phyloP scores from a whole-genome alignment of 2,797 vertebrate genomes.

The Gymnopithys bicolor region DNA sequence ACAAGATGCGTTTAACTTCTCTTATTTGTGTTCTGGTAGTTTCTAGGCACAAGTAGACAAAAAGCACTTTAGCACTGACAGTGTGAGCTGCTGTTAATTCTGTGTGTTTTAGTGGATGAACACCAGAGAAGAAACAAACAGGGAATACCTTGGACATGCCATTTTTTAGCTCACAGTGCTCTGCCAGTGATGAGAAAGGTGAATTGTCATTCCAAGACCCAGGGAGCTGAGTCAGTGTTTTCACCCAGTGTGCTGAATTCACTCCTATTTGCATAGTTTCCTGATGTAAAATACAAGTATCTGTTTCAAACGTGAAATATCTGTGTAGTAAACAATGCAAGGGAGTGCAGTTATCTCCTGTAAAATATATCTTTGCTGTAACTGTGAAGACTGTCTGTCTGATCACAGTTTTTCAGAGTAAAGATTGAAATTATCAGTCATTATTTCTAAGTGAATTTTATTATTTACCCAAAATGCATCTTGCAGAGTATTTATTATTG shows the following conservation, averaged over 20 bases:
- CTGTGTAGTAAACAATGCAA: background rate
- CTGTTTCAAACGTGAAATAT: background rate
- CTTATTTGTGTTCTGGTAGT: background rate
- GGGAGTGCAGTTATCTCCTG: background rate
- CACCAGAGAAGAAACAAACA: background rate
- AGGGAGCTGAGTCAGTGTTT: background rate
- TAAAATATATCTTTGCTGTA: background rate
- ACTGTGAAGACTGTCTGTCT: background rate
- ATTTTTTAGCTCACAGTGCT: background rate
- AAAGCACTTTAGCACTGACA: background rate
- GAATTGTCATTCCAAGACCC: background rate
- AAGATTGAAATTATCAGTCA: background rate
- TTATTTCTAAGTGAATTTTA: background rate
- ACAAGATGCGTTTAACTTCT: background rate
- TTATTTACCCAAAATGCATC: background rate
- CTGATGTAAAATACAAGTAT: background rate
- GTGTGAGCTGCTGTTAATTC: background rate
- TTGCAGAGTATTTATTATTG: slow-evolving; percentile 14
- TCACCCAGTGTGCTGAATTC: background rate
- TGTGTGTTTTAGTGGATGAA: background rate
- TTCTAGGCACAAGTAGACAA: background rate
- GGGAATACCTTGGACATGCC: background rate
- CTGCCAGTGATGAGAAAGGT: background rate
- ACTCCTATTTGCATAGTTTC: background rate
- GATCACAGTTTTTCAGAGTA: background rate